Conservation (phyloP, 2,888 invertebrate genomes). For the Polyploca ridens region DNA sequence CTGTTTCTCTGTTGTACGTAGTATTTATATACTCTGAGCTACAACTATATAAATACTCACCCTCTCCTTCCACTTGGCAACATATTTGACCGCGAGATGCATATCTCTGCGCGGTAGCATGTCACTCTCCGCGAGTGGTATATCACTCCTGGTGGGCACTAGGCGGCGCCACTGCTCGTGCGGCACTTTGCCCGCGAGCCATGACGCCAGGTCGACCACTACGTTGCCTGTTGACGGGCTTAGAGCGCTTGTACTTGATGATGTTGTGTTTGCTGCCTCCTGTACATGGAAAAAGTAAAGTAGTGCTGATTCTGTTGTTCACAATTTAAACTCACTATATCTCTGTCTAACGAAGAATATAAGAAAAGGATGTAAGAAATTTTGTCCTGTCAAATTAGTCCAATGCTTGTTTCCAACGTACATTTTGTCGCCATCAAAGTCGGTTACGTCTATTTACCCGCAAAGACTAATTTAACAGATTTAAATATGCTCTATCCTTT, state of each 20-base stretch:
- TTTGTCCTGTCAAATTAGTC: no score
- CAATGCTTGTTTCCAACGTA: no score
- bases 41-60: conserved; percentile 45
- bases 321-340: no score
- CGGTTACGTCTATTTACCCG: no score
- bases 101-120: conserved; percentile 51
- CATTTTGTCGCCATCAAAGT: no score
- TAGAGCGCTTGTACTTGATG: conserved; percentile 44
- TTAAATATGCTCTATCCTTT: no score
- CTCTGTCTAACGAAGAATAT: no score
- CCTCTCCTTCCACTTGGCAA: conserved; percentile 72
- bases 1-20: no score
- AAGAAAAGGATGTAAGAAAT: no score
- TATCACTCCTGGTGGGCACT: conserved; percentile 34
- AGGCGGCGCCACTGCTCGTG: conserved; percentile 72
- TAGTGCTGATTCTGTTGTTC: no score
- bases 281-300: conserved; percentile 11
- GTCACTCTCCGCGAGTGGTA: conserved; percentile 32
- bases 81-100: conserved; percentile 72
- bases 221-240: conserved; percentile 62
- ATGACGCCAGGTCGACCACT: conserved; percentile 82
- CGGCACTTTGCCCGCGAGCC: conserved; percentile 75
- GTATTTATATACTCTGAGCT: no score
- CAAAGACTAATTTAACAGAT: no score
- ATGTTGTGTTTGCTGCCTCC: conserved; percentile 30